Percentiles rank a stretch among this genome's conserved stretches.
Conservation (phyloP, 2,888 invertebrate genomes). For the Platerodrilus igneus region DNA sequence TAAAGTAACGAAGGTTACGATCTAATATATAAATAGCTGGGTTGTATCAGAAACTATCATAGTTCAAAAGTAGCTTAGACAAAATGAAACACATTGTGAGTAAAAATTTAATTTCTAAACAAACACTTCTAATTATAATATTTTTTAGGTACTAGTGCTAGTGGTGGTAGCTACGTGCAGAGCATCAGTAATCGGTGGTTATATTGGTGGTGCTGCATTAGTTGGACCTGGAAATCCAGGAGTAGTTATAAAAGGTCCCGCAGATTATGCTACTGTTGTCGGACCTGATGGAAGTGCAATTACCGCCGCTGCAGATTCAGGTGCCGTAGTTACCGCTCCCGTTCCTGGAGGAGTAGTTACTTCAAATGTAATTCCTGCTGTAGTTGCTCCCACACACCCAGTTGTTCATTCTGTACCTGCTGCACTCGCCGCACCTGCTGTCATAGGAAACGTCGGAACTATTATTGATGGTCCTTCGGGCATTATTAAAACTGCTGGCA, state of each 20-base stretch:
- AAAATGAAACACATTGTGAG: slow-evolving; percentile 23
- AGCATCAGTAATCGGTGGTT: slow-evolving; percentile 14
- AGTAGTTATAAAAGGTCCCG: slow-evolving; percentile 27
- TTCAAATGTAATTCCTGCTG: slow-evolving; percentile 29
- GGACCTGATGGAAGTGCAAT: slow-evolving; percentile 44
- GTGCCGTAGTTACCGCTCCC: slow-evolving; percentile 29
- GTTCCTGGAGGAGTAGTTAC: slow-evolving; percentile 28
- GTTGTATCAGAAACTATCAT: slow-evolving; percentile 14
- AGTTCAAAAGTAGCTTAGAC: slow-evolving; percentile 11
- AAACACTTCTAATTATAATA: neutral
- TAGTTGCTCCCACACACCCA: slow-evolving; percentile 20
- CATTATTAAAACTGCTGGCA: slow-evolving; percentile 11
- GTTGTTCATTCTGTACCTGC: slow-evolving; percentile 17
- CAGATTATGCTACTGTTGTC: slow-evolving; percentile 23
- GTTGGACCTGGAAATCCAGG: slow-evolving; percentile 26
- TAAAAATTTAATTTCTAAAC: neutral
- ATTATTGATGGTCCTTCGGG: slow-evolving; percentile 19
- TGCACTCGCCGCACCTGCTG: slow-evolving; percentile 14
- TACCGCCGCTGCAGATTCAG: slow-evolving; percentile 43
- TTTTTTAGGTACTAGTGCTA: slow-evolving; percentile 12
- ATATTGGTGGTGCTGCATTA: slow-evolving; percentile 23
- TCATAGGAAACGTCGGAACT: slow-evolving; percentile 12
- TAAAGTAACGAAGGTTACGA: slow-evolving; percentile 18
- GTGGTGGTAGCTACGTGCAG: slow-evolving; percentile 11
- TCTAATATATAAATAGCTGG: slow-evolving; percentile 18